phyloP scores from a whole-genome alignment of 2,888 invertebrate species.

The Sminthurides aquaticus region DNA sequence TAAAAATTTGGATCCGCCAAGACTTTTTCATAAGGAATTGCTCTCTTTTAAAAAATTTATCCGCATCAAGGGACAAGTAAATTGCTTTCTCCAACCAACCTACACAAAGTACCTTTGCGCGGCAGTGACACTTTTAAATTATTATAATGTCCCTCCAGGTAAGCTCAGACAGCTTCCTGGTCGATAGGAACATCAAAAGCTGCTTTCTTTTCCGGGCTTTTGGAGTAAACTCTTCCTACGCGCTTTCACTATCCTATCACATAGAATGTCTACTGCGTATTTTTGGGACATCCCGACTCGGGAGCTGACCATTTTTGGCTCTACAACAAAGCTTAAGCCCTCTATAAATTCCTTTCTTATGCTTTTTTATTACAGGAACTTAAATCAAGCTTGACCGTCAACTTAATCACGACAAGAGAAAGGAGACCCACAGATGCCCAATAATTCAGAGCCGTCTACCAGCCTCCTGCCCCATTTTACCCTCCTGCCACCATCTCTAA shows the following conservation, averaged over 20 bases:
- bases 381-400: neutral
- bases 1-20: no score
- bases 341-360: neutral
- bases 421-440: neutral
- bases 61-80: neutral
- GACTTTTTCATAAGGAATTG: no score
- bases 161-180: no score
- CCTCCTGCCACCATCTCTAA: neutral
- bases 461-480: neutral
- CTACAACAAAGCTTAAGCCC: neutral
- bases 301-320: no score
- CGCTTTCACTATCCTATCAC: no score
- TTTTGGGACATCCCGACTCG: no score
- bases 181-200: no score
- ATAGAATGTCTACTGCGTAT: no score
- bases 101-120: neutral
- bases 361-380: neutral
- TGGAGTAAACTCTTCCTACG: no score
- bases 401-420: neutral
- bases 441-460: neutral
- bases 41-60: neutral
- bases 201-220: no score
- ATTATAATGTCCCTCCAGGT: neutral
- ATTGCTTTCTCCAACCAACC: neutral
- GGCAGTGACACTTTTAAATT: neutral